Percentiles rank a stretch among this genome's conserved stretches.
These are phyloP conservation scores for Empidonax traillii DNA, from an alignment of 2,113 vertebrate species.

Conservation along the genomic window DNA sequence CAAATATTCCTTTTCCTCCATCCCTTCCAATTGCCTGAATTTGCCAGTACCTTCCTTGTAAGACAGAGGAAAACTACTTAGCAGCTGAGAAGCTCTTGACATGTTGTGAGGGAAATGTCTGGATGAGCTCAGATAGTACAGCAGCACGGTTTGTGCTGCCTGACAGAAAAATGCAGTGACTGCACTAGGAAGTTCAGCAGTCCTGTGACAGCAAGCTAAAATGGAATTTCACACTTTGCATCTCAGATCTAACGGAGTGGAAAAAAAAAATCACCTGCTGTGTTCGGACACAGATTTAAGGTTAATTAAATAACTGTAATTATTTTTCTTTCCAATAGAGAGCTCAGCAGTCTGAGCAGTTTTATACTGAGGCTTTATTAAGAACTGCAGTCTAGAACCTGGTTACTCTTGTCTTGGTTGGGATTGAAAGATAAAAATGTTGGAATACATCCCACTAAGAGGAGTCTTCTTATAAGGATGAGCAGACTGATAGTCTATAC, in stretches of 20 bases:
- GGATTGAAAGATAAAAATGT: background rate
- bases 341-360: background rate
- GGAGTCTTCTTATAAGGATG: background rate
- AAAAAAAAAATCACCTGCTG: conserved; percentile 1
- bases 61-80: background rate
- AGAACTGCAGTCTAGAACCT: background rate
- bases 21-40: background rate
- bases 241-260: background rate
- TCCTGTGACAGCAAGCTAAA: background rate
- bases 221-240: background rate
- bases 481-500: background rate
- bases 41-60: background rate
- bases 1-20: background rate
- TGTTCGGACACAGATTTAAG: background rate
- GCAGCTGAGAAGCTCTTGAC: background rate
- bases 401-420: background rate
- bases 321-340: background rate
- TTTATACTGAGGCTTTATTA: background rate
- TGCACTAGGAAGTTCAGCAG: background rate
- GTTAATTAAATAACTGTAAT: background rate
- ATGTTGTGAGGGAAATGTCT: background rate
- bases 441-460: background rate
- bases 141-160: background rate
- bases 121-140: background rate
- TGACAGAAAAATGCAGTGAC: background rate